phyloP scores from a whole-genome alignment of 2,888 invertebrate species.

The Zygogramma bicolorata region DNA sequence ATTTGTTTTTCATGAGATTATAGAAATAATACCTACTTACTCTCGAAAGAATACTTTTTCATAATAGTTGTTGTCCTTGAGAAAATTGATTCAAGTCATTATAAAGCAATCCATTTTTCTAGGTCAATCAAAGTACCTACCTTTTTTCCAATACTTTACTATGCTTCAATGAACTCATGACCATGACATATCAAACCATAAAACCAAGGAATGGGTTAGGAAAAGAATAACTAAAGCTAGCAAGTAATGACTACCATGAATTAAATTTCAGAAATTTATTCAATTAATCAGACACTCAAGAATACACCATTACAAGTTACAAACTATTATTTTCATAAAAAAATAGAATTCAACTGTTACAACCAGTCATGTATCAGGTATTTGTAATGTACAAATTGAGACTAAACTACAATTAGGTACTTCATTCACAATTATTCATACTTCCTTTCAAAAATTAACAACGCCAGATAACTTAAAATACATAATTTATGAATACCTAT shows the following conservation, averaged over 20 bases:
- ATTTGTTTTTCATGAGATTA: not conserved
- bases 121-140: conserved; percentile 3
- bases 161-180: not conserved
- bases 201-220: conserved; percentile 15
- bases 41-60: not conserved
- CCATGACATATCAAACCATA: not conserved
- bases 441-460: not conserved
- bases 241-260: conserved; percentile 59
- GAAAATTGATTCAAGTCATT: not conserved
- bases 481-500: conserved; percentile 23
- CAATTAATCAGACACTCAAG: conserved; percentile 36
- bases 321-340: conserved; percentile 22
- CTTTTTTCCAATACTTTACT: conserved; percentile 1
- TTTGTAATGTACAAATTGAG: not conserved
- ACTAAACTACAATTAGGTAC: not conserved
- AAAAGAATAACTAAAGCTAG: conserved; percentile 11
- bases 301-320: conserved; percentile 32
- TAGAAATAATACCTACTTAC: not conserved
- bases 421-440: not conserved
- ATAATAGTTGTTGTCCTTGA: conserved; percentile 8
- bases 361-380: not conserved
- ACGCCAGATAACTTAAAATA: conserved; percentile 14
- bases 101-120: not conserved
- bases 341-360: conserved; percentile 7
- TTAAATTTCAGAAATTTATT: conserved; percentile 63